Evolutionary conservation across 2,888 invertebrate genomes (phyloP).

Genomic region (Erynnis tages): DNA sequence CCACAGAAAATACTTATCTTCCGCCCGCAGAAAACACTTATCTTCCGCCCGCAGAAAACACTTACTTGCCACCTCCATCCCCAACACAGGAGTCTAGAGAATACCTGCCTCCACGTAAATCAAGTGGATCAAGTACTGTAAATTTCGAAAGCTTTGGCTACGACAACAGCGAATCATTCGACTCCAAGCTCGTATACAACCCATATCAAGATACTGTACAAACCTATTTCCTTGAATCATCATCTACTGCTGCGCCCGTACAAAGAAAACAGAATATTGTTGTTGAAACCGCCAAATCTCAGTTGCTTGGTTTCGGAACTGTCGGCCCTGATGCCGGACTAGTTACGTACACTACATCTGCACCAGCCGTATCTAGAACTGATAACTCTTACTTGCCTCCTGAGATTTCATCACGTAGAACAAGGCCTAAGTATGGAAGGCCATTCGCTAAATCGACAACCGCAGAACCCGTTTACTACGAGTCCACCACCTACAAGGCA

Average conservation of each 20-base stretch:
- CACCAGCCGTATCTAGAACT: conserved; percentile 52
- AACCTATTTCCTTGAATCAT: conserved; percentile 25
- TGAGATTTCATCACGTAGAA: conserved; percentile 39
- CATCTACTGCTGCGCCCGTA: conserved; percentile 33
- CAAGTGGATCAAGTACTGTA: conserved; percentile 34
- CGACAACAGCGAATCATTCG: conserved; percentile 40
- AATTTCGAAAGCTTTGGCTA: conserved; percentile 50
- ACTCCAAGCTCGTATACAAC: conserved; percentile 29
- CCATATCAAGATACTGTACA: conserved; percentile 40
- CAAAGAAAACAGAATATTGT: conserved; percentile 57
- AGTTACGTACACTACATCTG: conserved; percentile 60
- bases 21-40: conserved; percentile 10
- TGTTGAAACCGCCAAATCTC: conserved; percentile 63
- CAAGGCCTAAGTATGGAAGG: conserved; percentile 40
- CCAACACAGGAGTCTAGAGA: conserved; percentile 12
- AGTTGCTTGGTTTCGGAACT: conserved; percentile 60
- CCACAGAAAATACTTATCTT: conserved; percentile 25
- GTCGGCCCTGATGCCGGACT: conserved; percentile 61
- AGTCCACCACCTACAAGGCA: conserved; percentile 52
- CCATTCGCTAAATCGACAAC: conserved; percentile 51
- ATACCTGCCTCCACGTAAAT: conserved; percentile 20
- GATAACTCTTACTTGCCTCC: conserved; percentile 36
- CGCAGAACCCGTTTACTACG: conserved; percentile 47
- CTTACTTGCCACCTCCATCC: conserved; percentile 1
- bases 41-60: background rate